Percentiles rank a stretch among this genome's conserved stretches.
phyloP scores from a whole-genome alignment of 2,113 vertebrate genomes.

The Uria aalge region DNA sequence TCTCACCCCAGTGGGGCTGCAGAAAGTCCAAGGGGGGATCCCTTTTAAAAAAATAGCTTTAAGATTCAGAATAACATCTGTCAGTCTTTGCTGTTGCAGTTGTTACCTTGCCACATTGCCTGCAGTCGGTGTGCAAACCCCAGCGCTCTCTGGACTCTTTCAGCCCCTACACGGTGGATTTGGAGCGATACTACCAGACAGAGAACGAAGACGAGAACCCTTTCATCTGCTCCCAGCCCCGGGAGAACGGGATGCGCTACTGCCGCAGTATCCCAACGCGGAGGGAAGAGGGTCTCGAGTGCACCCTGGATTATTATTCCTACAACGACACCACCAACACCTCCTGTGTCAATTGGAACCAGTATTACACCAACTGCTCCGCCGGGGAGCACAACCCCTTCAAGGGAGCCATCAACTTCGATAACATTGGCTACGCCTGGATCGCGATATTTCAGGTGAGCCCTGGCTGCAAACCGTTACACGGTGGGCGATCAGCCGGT shows the following conservation, averaged over 20 bases:
- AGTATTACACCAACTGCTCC: conserved; percentile 95
- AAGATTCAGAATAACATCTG: neutral
- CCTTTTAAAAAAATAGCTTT: neutral
- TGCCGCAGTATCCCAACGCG: conserved; percentile 85
- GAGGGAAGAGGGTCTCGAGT: conserved; percentile 85
- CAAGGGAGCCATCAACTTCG: conserved; percentile 98
- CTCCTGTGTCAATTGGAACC: conserved; percentile 97
- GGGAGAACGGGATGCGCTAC: conserved; percentile 91
- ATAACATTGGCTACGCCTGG: conserved; percentile 98
- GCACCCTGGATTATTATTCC: conserved; percentile 83
- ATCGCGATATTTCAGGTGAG: conserved; percentile 98
- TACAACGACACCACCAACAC: conserved; percentile 96
- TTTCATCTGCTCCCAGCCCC: conserved; percentile 93
- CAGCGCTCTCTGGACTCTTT: neutral
- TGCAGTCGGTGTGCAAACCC: neutral
- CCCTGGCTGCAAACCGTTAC: neutral
- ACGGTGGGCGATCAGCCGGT: neutral
- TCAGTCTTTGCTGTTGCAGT: neutral
- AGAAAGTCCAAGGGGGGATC: neutral
- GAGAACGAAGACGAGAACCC: conserved; percentile 96
- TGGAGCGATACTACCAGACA: conserved; percentile 90
- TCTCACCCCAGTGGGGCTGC: neutral
- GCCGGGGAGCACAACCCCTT: conserved; percentile 91
- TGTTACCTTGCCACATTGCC: neutral
- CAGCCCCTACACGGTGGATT: conserved; percentile 82